Percentiles rank a stretch among this genome's conserved stretches.
Evolutionary conservation across 2,888 invertebrate species (phyloP).

Genomic region (Oxyteleia sp.): DNA sequence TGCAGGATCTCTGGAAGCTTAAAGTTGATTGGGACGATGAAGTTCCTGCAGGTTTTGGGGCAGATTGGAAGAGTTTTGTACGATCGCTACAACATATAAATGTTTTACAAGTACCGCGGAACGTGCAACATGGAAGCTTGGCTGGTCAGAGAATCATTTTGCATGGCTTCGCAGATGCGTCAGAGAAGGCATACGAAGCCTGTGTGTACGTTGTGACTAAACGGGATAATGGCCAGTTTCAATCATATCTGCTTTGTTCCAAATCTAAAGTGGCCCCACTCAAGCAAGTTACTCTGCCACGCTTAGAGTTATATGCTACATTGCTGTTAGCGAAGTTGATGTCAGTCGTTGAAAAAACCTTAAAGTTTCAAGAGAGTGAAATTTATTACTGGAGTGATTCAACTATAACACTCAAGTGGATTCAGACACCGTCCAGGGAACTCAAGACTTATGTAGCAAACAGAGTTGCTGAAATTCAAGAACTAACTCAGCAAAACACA

Average conservation of each 20-base stretch:
- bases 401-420: neutral
- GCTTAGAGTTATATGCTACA: neutral
- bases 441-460: neutral
- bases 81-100: no score
- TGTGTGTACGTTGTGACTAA: no score
- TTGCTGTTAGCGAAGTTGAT: neutral
- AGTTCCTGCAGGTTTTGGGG: neutral
- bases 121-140: no score
- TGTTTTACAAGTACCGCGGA: no score
- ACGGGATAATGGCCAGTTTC: no score
- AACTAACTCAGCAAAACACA: neutral
- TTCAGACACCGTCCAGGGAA: neutral
- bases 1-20: conserved; percentile 47
- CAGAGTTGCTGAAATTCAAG: neutral
- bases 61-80: conserved; percentile 11
- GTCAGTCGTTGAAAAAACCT: no score
- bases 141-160: neutral
- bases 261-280: conserved; percentile 5
- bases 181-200: neutral
- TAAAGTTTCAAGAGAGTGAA: neutral
- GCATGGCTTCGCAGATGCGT: conserved; percentile 3
- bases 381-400: neutral
- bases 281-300: neutral
- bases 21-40: conserved; percentile 42
- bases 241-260: neutral